Conservation (phyloP, 2,888 invertebrate species). For the Lamellibrachia columna region DNA sequence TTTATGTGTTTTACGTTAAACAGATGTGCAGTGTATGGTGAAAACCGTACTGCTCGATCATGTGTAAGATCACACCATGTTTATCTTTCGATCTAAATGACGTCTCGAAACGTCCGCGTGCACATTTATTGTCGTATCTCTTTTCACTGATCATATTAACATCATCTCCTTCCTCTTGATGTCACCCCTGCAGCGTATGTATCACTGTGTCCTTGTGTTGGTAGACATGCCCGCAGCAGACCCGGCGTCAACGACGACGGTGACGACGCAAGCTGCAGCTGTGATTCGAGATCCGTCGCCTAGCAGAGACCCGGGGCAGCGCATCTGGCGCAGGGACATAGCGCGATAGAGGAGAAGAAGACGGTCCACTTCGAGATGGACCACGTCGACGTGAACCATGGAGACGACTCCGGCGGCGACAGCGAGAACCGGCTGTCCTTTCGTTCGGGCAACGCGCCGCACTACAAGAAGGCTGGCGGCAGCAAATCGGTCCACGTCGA, state of each 20-base stretch:
- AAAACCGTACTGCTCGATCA: background rate
- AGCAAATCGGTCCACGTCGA: background rate
- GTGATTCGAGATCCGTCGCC: background rate
- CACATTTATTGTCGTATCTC: background rate
- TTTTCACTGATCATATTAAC: background rate
- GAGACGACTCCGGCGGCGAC: background rate
- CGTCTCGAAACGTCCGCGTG: background rate
- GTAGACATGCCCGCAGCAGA: background rate
- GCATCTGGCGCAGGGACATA: background rate
- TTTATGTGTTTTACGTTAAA: background rate
- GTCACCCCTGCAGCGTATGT: background rate
- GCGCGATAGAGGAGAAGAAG: background rate
- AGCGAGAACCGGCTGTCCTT: background rate
- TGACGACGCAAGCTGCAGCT: background rate
- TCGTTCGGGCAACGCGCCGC: background rate
- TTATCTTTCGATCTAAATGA: background rate
- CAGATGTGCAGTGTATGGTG: background rate
- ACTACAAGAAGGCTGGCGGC: background rate
- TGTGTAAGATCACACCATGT: background rate
- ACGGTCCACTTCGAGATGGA: background rate
- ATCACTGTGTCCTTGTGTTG: background rate
- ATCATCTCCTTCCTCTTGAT: background rate
- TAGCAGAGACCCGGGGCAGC: background rate
- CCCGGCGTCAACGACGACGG: background rate
- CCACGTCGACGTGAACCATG: too few species aligned